Evolutionary conservation across 2,888 invertebrate genomes (phyloP).

Genomic region (Acronicta aceris): DNA sequence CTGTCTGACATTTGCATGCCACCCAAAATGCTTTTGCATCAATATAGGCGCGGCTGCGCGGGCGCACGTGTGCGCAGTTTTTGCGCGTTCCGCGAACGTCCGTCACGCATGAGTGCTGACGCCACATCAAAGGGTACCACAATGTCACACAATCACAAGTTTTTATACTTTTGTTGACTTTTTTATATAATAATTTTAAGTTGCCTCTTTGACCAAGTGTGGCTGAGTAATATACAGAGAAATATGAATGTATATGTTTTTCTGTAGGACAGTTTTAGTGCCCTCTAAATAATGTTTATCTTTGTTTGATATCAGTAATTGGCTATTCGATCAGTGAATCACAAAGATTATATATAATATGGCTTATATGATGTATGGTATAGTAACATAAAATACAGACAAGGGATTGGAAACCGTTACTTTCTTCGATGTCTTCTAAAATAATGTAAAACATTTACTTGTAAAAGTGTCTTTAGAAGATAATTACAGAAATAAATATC

Average conservation of each 20-base stretch:
- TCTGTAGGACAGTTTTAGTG: neutral
- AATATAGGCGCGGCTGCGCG: constrained; percentile 34
- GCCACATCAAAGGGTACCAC: constrained; percentile 58
- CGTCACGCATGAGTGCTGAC: constrained; percentile 39
- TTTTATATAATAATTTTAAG: constrained; percentile 29
- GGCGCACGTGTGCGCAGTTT: constrained; percentile 57
- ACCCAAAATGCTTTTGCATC: constrained; percentile 34
- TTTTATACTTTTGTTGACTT: constrained; percentile 19
- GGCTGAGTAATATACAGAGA: neutral
- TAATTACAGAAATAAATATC: too few relatives aligned
- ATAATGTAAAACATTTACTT: too few relatives aligned
- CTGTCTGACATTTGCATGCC: constrained; percentile 11
- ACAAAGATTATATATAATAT: too few relatives aligned
- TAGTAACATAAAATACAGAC: too few relatives aligned
- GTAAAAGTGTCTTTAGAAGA: too few relatives aligned
- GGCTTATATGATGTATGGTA: too few relatives aligned
- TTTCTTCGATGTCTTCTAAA: too few relatives aligned
- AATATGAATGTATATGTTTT: neutral
- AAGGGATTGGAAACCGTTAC: too few relatives aligned
- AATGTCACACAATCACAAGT: constrained; percentile 41
- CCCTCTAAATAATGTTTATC: too few relatives aligned
- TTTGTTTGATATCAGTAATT: too few relatives aligned
- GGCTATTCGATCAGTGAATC: too few relatives aligned
- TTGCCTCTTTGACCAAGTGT: neutral
- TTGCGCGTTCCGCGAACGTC: constrained; percentile 57